Conservation (phyloP, 2,113 vertebrate species). For the Ceuthmochares aereus region DNA sequence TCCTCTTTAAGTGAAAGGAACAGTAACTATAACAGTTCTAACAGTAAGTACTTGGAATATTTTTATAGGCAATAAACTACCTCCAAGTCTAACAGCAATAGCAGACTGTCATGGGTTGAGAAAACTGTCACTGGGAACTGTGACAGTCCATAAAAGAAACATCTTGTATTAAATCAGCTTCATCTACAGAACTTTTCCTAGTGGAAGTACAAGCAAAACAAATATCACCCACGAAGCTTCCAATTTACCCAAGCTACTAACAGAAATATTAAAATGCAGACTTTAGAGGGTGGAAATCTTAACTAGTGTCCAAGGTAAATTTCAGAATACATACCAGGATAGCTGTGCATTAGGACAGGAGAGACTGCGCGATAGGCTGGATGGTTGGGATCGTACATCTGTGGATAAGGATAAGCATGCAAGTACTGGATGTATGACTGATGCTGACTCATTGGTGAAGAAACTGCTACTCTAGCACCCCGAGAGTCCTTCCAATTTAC, state of each 20-base stretch:
- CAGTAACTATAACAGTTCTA: conserved; percentile 74
- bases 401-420: conserved; percentile 93
- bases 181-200: conserved; percentile 23
- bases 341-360: conserved; percentile 94
- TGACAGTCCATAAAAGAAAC: conserved; percentile 68
- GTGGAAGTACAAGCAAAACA: conserved; percentile 46
- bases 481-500: conserved; percentile 91
- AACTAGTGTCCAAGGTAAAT: neutral
- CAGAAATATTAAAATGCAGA: neutral
- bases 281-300: neutral
- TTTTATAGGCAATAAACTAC: conserved; percentile 78
- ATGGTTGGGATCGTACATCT: conserved; percentile 92
- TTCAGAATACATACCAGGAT: conserved; percentile 90
- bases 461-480: conserved; percentile 85
- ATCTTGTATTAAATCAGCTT: conserved; percentile 58
- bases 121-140: conserved; percentile 49
- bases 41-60: conserved; percentile 77
- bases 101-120: conserved; percentile 54
- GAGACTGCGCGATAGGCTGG: conserved; percentile 92
- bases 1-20: conserved; percentile 75
- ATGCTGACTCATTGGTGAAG: conserved; percentile 92
- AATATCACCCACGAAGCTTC: conserved; percentile 8
- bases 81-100: conserved; percentile 66
- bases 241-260: conserved; percentile 21
- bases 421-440: conserved; percentile 96